A percentile compares a stretch with the other conserved stretches of the same genome.
Evolutionary conservation across 2,113 vertebrate genomes (phyloP).

Genomic region (Ptilorrhoa leucosticta): DNA sequence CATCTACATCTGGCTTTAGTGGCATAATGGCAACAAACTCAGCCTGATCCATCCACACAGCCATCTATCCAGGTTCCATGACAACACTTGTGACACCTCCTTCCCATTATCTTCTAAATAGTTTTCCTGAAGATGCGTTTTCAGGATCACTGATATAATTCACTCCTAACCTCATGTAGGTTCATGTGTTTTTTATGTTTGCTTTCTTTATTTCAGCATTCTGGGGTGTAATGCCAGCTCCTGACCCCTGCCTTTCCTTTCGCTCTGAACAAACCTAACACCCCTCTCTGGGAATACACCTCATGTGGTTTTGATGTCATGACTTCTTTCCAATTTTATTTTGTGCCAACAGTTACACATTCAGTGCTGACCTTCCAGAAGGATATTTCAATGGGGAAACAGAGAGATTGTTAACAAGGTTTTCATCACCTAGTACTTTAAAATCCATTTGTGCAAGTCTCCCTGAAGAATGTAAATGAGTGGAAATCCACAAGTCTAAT

Average conservation of each 20-base stretch:
- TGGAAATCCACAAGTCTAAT: not conserved
- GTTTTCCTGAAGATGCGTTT: not conserved
- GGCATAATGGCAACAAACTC: not conserved
- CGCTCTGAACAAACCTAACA: not conserved
- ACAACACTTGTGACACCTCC: not conserved
- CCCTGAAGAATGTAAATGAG: not conserved
- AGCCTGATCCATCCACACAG: not conserved
- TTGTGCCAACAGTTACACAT: fast-evolving
- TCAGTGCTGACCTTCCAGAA: not conserved
- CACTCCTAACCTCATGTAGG: not conserved
- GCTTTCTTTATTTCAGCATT: not conserved
- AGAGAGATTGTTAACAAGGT: not conserved
- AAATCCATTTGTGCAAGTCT: not conserved
- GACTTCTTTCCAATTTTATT: not conserved
- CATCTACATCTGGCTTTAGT: not conserved
- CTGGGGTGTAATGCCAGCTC: not conserved
- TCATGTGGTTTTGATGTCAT: not conserved
- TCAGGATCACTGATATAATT: not conserved
- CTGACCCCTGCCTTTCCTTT: not conserved
- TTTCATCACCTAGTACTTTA: not conserved
- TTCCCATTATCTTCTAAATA: not conserved
- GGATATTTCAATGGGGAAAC: not conserved
- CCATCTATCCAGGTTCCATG: not conserved
- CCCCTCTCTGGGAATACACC: not conserved
- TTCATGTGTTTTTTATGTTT: not conserved